Evolutionary conservation across 1,140 invertebrate species (phyloP).

Genomic region (Drosophila lowei): DNA sequence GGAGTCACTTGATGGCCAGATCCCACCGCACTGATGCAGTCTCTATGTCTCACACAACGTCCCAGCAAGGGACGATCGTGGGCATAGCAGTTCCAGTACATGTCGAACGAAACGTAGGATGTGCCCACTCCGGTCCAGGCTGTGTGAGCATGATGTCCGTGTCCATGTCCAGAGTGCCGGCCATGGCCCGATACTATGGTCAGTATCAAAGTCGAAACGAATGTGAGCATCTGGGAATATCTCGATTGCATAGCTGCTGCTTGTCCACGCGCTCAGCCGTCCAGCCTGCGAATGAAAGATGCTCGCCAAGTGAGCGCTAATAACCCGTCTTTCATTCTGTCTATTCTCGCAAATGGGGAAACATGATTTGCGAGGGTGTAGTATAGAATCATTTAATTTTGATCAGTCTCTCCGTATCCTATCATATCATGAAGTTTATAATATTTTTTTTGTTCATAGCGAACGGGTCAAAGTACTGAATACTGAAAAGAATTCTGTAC

Average conservation of each 20-base stretch:
- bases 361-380: too few relatives aligned
- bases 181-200: not conserved
- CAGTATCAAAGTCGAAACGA: not conserved
- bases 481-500: too few relatives aligned
- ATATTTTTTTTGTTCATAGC: too few relatives aligned
- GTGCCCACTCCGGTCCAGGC: not conserved
- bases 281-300: constrained; percentile 22
- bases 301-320: not conserved
- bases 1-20: constrained; percentile 24
- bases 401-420: too few relatives aligned
- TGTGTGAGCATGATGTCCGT: not conserved
- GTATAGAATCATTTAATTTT: too few relatives aligned
- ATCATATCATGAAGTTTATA: too few relatives aligned
- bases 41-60: constrained; percentile 32
- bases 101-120: constrained; percentile 20
- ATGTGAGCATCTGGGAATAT: not conserved
- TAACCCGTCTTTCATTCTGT: constrained; percentile 4
- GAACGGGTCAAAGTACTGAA: too few relatives aligned
- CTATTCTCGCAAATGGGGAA: too few relatives aligned
- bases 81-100: constrained; percentile 50
- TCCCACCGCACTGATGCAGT: constrained; percentile 41
- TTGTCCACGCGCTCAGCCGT: constrained; percentile 11
- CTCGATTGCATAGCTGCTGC: constrained; percentile 4
- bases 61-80: constrained; percentile 39
- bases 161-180: not conserved